Evolutionary conservation across 2,113 vertebrate species (phyloP).

Genomic region (Turnix velox): DNA sequence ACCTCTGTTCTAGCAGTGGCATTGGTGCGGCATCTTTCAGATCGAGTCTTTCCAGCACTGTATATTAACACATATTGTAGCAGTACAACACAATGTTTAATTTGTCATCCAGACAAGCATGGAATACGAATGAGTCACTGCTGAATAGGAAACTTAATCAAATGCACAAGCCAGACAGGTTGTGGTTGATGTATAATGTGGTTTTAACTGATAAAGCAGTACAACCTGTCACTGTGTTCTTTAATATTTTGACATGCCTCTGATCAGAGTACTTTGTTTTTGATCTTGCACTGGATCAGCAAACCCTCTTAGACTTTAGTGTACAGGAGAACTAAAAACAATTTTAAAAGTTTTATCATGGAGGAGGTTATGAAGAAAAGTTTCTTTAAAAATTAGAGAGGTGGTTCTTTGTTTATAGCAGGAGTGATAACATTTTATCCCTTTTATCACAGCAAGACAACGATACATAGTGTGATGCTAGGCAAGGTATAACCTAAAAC

Average conservation of each 20-base stretch:
- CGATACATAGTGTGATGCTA: neutral
- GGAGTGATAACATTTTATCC: neutral
- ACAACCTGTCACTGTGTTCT: slow-evolving; percentile 63
- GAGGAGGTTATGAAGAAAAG: neutral
- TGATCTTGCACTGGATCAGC: slow-evolving; percentile 84
- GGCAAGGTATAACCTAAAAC: neutral
- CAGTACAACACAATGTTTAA: slow-evolving; percentile 62
- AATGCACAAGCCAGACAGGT: slow-evolving; percentile 68
- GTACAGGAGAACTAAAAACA: neutral
- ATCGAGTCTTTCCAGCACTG: slow-evolving; percentile 64
- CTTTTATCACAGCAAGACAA: neutral
- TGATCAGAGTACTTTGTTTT: slow-evolving; percentile 73
- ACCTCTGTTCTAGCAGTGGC: neutral
- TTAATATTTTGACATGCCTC: slow-evolving; percentile 65
- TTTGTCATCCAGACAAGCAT: slow-evolving; percentile 70
- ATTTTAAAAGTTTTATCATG: neutral
- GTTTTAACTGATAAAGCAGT: slow-evolving; percentile 52
- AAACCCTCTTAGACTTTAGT: slow-evolving; percentile 37
- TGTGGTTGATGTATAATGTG: slow-evolving; percentile 67
- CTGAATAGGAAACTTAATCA: slow-evolving; percentile 64
- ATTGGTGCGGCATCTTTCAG: slow-evolving; percentile 28
- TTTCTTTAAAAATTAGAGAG: neutral
- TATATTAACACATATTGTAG: slow-evolving; percentile 73
- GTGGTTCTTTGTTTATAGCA: neutral
- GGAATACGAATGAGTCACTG: slow-evolving; percentile 62